Evolutionary conservation across 1,140 invertebrate genomes (phyloP).

Genomic region (Papilio glaucus): DNA sequence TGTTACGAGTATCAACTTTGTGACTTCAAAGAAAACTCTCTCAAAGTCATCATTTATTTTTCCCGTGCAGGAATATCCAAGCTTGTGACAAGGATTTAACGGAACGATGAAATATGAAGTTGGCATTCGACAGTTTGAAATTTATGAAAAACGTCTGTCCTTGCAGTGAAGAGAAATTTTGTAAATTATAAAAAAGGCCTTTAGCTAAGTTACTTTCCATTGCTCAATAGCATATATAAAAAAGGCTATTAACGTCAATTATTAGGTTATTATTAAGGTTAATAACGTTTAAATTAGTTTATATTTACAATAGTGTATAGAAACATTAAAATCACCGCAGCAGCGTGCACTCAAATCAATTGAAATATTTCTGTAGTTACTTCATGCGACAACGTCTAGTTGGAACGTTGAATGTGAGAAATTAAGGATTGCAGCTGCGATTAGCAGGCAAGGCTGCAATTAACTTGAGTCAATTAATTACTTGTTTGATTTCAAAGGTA

Average conservation of each 20-base stretch:
- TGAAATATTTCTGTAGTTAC: too few relatives aligned
- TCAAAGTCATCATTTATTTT: neutral
- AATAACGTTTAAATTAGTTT: too few relatives aligned
- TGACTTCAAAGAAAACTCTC: neutral
- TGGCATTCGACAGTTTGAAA: neutral
- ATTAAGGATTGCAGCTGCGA: neutral
- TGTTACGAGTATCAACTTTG: neutral
- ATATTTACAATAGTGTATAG: too few relatives aligned
- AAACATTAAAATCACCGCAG: too few relatives aligned
- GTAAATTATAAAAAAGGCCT: neutral
- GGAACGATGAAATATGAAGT: conserved; percentile 6
- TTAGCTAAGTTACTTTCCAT: neutral
- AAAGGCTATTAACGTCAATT: too few relatives aligned
- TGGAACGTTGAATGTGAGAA: neutral
- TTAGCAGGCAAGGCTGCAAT: too few relatives aligned
- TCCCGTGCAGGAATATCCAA: neutral
- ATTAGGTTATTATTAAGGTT: too few relatives aligned
- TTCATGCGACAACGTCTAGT: too few relatives aligned
- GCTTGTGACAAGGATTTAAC: conserved; percentile 3
- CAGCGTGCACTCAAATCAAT: too few relatives aligned
- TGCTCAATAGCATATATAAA: too few relatives aligned
- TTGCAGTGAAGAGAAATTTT: neutral
- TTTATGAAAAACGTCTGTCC: conserved; percentile 8
- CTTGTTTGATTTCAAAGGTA: neutral
- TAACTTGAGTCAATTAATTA: neutral